Base-by-base conservation (phyloP, 2,888 invertebrate species). In the Pammene aurita region DNA sequence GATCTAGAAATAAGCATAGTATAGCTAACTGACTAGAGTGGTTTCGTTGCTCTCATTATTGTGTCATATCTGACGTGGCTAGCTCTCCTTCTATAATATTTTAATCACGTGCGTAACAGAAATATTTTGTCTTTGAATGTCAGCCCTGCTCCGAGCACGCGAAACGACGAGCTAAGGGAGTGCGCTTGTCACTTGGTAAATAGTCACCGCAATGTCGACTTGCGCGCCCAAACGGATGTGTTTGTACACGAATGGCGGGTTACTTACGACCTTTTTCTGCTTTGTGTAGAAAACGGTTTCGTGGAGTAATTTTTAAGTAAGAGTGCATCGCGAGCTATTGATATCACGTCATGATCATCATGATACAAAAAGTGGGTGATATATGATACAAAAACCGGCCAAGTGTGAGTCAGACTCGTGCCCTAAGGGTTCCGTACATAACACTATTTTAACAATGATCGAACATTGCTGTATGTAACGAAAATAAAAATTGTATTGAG, bases 241-340 rank as follows among this genome's bases (percentile, higher is more conserved):
- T 48, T 9, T 16, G 9, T 7, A 9, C 11, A 35, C n/a, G 35
- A 38, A 16, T 26, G 16, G 35, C 7, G n/a, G 10, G 61, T 61
- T 13, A 61, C 35, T 61, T 50, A 50, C 18, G 16, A 18, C 6
- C 46, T 34, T 58, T 14, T 26, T 13, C n/a, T 4, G 0, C 6
- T 26, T 16, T 7, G 48, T 5, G 7, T 13, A 11, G 14, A 35
- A 16, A 61, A 48, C 83, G 82, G 86, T 85, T 89, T 87, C 89
- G 84, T 82, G 88, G 87, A 90, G 90, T 90, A 88, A 90, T 89
- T 44, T 89, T 88, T 85, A 83, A 89, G 85, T 85, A 86, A 87
- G 83, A 86, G 85, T 86, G 84, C 84, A 85, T 76, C 76, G 76
- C 73, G 72, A 52, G 68, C 64, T 64, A 68, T 68, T 68, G 68